Base-by-base conservation (phyloP, 2,113 vertebrate species). In the Electrona antarctica region DNA sequence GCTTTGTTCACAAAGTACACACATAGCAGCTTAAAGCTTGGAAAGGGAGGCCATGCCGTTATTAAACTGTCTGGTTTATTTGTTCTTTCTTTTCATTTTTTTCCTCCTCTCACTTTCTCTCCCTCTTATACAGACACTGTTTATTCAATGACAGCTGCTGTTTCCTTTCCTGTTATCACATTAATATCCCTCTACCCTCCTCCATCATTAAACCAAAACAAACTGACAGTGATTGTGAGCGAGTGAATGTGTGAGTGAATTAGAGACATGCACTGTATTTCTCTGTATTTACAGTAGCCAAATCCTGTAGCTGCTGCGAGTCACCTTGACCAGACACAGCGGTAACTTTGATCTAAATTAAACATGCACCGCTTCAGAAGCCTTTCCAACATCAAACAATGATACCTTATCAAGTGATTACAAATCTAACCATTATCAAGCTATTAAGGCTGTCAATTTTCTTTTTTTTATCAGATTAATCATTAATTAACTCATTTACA, bases 271-370 rank as follows among this genome's bases (percentile, higher is more conserved):
- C 51, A 71, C 45, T 1, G 45, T 1, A 9, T 76, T 71, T 81
- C 56, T 77, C 76, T 87, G 66, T 41, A 41, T 57, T 73, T 67
- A 61, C 3, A 4, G 33, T 41, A 41, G 33, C 33, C 33, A 41
- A 41, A 41, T 41, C 48, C 58, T 67, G 65, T 21, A 10, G 59
- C 49, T 10, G 50, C 72, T 21, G 33, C 33, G 3, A 48, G 70
- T 52, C 70, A 67, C 61, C 56, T 68, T 56, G 3, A 57, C 58
- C 79, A 69, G 57, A 60, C 49, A 49, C 49, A 49, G 21, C 7
- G 4, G 13, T n/a, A 15, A 10, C 73, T 85, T 83, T 87, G 64
- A 83, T 81, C 56, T 45, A 9, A 48, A 29, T 74, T 65, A 6
- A 54, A 28, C 67, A 80, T 70, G 79, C 83, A 4, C 49, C 60